Evolutionary conservation across 64 coral and sea anemone species (phyloP), one percentile per base, ranked within the genome.

Genomic region (Montipora capricornis): DNA sequence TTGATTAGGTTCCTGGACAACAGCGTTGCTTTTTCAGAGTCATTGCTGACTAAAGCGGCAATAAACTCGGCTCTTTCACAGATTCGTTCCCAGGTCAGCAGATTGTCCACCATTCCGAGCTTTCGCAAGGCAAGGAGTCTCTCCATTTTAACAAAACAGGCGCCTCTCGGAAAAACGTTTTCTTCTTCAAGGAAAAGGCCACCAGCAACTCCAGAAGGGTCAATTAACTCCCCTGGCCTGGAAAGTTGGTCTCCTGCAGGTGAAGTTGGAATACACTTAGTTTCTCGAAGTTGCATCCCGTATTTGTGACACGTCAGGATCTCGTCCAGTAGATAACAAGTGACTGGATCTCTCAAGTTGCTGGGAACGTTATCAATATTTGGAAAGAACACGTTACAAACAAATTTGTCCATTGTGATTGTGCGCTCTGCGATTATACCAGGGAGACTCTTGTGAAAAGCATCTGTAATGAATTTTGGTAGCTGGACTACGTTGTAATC

Each of bases 41-140:
- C 52, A 20, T 82, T 22, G 82, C 55, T 94, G 44, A 82, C 83
- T 50, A 94, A 80, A 69, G 81, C 81, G 51, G 73, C 75, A 59
- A 99, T 76, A 10, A 90, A 94, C 5, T 26, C 85, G 19, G 92
- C 90, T 71, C 98, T 83, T 60, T 96, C 98, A 62, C 92, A 99
- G 62, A 99, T 99, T 8, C 68, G 68, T 67, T 96, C 49, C 98
- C 98, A 96, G 1, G 98, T 76, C 3, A 96, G 47, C 57, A 94
- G 17, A 79, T 87, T 86, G 16, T 96, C 93, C 16, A 94, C 90
- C 98, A 99, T 96, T 66, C 95, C 98, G 1, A 99, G 95, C 73
- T 99, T 96, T 89, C 86, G 81, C 70, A 99, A 71, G 19, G 89
- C 89, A 11, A 93, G 89, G 60, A 94, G 76, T 80, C 98, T 87